phyloP scores from a whole-genome alignment of 2,888 invertebrate genomes.

The Nemurella pictetii region DNA sequence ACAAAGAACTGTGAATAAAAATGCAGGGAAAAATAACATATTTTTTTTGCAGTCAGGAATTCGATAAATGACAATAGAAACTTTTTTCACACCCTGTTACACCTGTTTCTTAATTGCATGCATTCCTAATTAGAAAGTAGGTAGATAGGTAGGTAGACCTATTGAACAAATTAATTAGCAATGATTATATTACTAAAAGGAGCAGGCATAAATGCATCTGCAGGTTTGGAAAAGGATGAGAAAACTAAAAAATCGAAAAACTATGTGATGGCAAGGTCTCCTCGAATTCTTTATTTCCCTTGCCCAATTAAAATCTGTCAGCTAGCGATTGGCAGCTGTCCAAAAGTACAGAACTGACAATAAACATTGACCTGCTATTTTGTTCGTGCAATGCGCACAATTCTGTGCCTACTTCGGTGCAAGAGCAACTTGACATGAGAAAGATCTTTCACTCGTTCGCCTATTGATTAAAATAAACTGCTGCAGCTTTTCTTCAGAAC shows the following conservation, averaged over 20 bases:
- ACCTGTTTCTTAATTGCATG: not conserved
- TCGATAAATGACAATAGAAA: not conserved
- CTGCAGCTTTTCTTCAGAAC: not conserved
- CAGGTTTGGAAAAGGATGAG: too few relatives aligned
- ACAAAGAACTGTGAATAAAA: too few relatives aligned
- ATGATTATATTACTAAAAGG: too few relatives aligned
- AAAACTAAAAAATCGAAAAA: not conserved
- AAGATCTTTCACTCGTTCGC: not conserved
- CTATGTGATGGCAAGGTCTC: not conserved
- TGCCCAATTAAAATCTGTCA: not conserved
- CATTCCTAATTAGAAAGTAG: not conserved
- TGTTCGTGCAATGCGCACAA: not conserved
- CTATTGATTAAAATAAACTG: not conserved
- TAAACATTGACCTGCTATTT: not conserved
- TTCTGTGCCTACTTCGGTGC: not conserved
- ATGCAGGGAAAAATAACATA: too few relatives aligned
- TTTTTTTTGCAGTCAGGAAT: not conserved
- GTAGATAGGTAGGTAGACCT: not conserved
- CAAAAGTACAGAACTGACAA: not conserved
- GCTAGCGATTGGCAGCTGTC: not conserved
- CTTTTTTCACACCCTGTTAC: not conserved
- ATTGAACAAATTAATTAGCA: not conserved
- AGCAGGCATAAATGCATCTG: not conserved
- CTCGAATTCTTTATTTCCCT: not conserved
- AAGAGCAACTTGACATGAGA: not conserved